Base-by-base conservation (phyloP, 2,797 vertebrate genomes). In the Coluber constrictor region DNA sequence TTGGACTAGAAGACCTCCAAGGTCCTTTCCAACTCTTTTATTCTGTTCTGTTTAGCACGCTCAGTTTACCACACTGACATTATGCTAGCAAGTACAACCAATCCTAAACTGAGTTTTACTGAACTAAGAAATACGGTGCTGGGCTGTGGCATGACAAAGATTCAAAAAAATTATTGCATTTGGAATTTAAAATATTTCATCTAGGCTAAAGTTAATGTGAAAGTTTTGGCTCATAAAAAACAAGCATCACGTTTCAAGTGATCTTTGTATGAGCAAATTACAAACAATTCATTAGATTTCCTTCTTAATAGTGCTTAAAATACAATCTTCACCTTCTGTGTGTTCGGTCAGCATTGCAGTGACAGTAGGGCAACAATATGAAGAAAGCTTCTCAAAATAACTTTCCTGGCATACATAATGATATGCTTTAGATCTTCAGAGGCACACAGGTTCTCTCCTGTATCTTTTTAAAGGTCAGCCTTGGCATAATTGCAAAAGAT, bases 241-340 rank as follows among this genome's bases (percentile, higher is more conserved):
- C 66, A 37, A 74, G n/a, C 2, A 37, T 29, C 16, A 74, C 1
- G 3, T 74, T 74, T n/a, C 79, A 90, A 6, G 4, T 90, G 88
- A 25, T 93, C 23, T 83, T 86, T 94, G n/a, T 93, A 10, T 93
- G 90, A 91, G 25, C 20, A 61, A 89, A 59, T 11, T 87, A 32
- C 56, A 91, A 92, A 95, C 70, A 70, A 94, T 74, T 93, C 55
- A 92, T 89, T 63, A 89, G 54, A n/a, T 60, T 92, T 11, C 37
- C 0, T 29, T 23, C 66, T 51, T 93, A 27, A 70, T 70, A 70
- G 29, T 37, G 32, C 74, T 47, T 83, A 83, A 83, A 43, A 11
- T 25, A 47, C 32, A 23, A 23, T 43, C 37, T 79, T 79, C 20
- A 43, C 74, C 37, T 43, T 79, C 37, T 43, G 20, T 83, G 37